Conservation (phyloP, 2,888 invertebrate species). For the Myopa testacea region DNA sequence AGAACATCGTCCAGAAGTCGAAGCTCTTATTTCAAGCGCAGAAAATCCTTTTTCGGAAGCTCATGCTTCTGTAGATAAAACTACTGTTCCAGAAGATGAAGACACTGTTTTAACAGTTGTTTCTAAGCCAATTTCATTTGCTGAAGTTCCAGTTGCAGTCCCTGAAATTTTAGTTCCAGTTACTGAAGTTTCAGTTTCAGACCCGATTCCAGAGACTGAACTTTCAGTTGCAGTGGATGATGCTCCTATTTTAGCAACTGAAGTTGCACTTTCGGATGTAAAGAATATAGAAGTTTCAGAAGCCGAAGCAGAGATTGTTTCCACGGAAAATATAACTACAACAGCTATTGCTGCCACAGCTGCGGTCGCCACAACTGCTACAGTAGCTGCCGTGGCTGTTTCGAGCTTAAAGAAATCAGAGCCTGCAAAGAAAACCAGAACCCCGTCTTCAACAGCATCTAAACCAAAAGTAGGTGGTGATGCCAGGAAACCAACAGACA, state of each 20-base stretch:
- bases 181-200: conserved; percentile 12
- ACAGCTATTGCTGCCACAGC: neutral
- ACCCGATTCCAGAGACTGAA: too few species aligned
- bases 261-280: neutral
- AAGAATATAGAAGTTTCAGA: neutral
- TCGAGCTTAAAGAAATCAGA: conserved; percentile 41
- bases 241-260: conserved; percentile 28
- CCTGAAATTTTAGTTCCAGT: conserved; percentile 10
- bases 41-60: conserved; percentile 26
- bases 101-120: neutral
- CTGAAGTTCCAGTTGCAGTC: neutral
- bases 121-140: neutral
- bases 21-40: neutral
- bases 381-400: conserved; percentile 36
- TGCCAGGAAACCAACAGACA: conserved; percentile 44
- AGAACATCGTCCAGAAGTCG: neutral
- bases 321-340: neutral
- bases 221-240: conserved; percentile 8
- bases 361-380: conserved; percentile 20
- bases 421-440: conserved; percentile 29
- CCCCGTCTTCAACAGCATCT: conserved; percentile 21
- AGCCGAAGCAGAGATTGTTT: conserved; percentile 14
- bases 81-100: conserved; percentile 25
- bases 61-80: conserved; percentile 15
- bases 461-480: conserved; percentile 44